These are phyloP conservation scores for Ectemnius cavifrons DNA, from an alignment of 2,888 invertebrate genomes.

Conservation along the genomic window DNA sequence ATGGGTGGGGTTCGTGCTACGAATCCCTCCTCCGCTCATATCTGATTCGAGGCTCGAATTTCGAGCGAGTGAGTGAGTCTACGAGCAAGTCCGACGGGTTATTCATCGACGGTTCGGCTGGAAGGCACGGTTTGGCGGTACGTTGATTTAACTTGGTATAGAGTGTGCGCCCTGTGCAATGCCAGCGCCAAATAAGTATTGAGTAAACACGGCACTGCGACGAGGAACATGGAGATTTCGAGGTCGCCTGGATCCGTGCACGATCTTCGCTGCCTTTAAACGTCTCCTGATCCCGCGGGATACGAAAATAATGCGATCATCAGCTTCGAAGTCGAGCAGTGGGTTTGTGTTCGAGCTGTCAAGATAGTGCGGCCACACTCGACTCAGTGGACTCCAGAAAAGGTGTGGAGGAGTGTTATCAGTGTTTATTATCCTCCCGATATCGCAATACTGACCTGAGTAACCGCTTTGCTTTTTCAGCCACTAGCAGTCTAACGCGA, in stretches of 20 bases:
- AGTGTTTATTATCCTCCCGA: constrained; percentile 25
- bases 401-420: constrained; percentile 45
- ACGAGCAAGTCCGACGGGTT: constrained; percentile 32
- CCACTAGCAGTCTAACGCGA: not conserved
- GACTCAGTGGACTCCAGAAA: constrained; percentile 16
- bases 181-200: constrained; percentile 33
- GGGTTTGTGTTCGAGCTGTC: constrained; percentile 35
- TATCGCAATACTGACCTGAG: constrained; percentile 29
- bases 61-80: constrained; percentile 45
- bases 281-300: not conserved
- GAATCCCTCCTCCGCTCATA: constrained; percentile 50
- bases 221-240: constrained; percentile 32
- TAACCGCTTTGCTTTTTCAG: constrained; percentile 14
- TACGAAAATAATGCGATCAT: not conserved
- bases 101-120: not conserved
- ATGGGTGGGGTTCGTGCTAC: constrained; percentile 58
- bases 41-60: constrained; percentile 38
- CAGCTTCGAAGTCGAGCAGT: constrained; percentile 13
- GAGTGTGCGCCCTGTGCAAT: constrained; percentile 35
- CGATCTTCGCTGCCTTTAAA: constrained; percentile 3
- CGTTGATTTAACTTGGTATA: constrained; percentile 6
- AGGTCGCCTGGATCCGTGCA: constrained; percentile 18
- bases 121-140: constrained; percentile 15
- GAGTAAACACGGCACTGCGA: constrained; percentile 16
- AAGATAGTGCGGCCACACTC: constrained; percentile 28